Percentiles rank a stretch among this genome's conserved stretches.
These are phyloP conservation scores for Cheiracanthium punctorium DNA, from an alignment of 2,888 invertebrate species.

Conservation along the genomic window DNA sequence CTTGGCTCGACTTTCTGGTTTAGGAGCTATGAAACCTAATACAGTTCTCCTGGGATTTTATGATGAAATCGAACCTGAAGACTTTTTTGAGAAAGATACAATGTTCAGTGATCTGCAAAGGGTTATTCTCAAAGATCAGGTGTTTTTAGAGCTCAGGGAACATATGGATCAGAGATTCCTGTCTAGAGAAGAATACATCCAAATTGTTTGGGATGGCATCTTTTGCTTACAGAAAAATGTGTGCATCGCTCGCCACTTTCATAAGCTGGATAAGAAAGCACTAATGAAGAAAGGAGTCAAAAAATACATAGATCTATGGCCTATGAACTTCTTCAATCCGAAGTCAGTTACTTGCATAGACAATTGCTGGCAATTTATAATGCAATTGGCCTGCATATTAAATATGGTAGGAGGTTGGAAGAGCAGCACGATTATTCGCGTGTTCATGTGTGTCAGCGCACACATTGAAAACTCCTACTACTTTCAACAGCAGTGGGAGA, in stretches of 20 bases:
- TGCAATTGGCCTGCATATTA: conserved; percentile 96
- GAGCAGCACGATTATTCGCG: conserved; percentile 85
- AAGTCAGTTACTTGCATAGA: conserved; percentile 88
- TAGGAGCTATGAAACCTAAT: conserved; percentile 99
- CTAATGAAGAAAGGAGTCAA: conserved; percentile 80
- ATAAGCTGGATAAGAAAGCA: conserved; percentile 86
- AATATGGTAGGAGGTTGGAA: conserved; percentile 94
- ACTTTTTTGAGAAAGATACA: conserved; percentile 82
- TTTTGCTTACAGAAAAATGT: conserved; percentile 95
- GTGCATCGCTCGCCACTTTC: conserved; percentile 93
- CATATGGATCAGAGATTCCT: conserved; percentile 76
- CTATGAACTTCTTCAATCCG: conserved; percentile 92
- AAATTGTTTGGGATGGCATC: conserved; percentile 87
- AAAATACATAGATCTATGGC: conserved; percentile 96
- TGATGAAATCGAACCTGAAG: conserved; percentile 83
- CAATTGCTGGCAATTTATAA: conserved; percentile 84
- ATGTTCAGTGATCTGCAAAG: conserved; percentile 68
- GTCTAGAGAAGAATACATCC: conserved; percentile 84
- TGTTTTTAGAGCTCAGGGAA: conserved; percentile 79
- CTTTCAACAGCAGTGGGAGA: conserved; percentile 76
- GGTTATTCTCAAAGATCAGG: conserved; percentile 62
- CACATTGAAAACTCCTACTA: conserved; percentile 74
- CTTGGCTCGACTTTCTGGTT: conserved; percentile 90
- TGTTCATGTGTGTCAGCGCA: conserved; percentile 83
- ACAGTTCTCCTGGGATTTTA: conserved; percentile 96